Conservation (phyloP, 1,140 invertebrate genomes). For the Latrodectus geometricus region DNA sequence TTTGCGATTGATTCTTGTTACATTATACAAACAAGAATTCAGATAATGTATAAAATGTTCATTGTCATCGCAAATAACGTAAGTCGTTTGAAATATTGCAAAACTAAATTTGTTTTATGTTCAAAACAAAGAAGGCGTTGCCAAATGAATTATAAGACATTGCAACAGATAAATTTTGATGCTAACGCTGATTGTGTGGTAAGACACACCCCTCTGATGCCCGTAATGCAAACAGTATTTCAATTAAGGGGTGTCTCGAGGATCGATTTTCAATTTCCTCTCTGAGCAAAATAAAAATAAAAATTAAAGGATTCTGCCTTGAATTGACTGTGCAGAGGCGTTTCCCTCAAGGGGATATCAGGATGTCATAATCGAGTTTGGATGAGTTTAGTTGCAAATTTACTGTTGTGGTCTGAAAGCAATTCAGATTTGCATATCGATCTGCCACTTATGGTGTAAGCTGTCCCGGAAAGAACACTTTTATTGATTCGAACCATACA, state of each 20-base stretch:
- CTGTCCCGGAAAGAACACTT: background rate
- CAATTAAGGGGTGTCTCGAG: background rate
- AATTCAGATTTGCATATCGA: background rate
- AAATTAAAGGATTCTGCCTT: too few species aligned
- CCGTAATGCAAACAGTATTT: background rate
- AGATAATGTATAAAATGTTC: too few species aligned
- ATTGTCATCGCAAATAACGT: too few species aligned
- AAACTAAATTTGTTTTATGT: background rate
- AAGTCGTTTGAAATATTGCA: too few species aligned
- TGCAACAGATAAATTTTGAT: background rate
- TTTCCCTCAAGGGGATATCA: background rate
- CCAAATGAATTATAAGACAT: background rate
- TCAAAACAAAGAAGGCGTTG: background rate
- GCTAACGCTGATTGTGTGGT: background rate
- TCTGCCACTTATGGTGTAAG: background rate
- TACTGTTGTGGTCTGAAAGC: background rate
- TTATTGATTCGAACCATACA: background rate
- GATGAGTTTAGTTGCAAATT: background rate
- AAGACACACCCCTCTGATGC: background rate
- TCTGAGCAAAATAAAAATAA: background rate
- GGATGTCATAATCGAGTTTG: conserved; percentile 1
- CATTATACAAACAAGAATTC: too few species aligned
- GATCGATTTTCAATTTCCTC: background rate
- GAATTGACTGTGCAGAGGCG: background rate
- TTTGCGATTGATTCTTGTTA: too few species aligned